A percentile compares a stretch with the other conserved stretches of the same genome.
These are phyloP conservation scores for Heliothis peltigera DNA, from an alignment of 2,888 invertebrate genomes.

Conservation along the genomic window DNA sequence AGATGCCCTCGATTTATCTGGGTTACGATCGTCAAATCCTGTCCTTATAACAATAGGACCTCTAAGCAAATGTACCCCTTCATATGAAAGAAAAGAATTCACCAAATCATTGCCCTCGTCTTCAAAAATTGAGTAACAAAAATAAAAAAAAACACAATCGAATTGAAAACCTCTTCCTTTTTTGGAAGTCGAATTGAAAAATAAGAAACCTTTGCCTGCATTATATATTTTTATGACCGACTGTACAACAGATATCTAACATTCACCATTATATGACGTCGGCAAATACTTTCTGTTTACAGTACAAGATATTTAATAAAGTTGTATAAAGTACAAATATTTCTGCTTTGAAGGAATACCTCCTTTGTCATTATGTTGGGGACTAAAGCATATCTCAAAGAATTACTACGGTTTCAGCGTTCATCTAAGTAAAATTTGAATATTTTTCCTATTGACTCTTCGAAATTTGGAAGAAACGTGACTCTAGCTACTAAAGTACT, in stretches of 20 bases:
- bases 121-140: too few relatives aligned
- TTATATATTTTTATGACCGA: background rate
- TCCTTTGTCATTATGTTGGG: conserved; percentile 28
- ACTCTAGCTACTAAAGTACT: too few relatives aligned
- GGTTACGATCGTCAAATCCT: too few relatives aligned
- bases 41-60: too few relatives aligned
- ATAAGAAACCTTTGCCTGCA: background rate
- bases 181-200: too few relatives aligned
- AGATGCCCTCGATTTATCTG: too few relatives aligned
- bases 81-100: too few relatives aligned
- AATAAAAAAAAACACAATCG: too few relatives aligned
- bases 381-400: conserved; percentile 16
- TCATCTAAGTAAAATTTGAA: conserved; percentile 9
- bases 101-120: too few relatives aligned
- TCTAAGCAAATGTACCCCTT: too few relatives aligned
- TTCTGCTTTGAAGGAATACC: conserved; percentile 32
- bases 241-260: conserved; percentile 1
- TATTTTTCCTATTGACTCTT: conserved; percentile 10
- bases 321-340: conserved; percentile 26
- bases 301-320: conserved; percentile 55
- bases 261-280: conserved; percentile 30
- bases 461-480: background rate
- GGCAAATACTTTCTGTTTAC: conserved; percentile 6
- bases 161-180: too few relatives aligned
- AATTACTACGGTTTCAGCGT: conserved; percentile 5